These are phyloP conservation scores for Lochmaea crataegi DNA, from an alignment of 2,888 invertebrate genomes.

Conservation along the genomic window DNA sequence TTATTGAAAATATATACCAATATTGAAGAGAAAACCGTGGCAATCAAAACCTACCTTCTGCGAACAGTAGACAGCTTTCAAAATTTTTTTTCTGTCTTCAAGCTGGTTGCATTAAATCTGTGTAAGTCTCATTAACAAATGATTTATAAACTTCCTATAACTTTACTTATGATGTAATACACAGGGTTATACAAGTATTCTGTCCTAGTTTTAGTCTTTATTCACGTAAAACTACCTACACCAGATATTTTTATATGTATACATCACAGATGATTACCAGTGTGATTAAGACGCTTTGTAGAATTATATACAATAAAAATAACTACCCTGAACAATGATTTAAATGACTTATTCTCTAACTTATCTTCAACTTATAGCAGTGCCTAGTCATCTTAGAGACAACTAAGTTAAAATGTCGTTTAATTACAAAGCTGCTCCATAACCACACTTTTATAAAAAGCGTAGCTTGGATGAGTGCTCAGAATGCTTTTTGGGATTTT, in stretches of 20 bases:
- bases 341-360: not conserved
- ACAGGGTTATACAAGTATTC: slow-evolving; percentile 41
- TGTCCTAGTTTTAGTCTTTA: slow-evolving; percentile 38
- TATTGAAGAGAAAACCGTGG: too few species aligned
- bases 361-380: too few species aligned
- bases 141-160: slow-evolving; percentile 17
- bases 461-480: too few species aligned
- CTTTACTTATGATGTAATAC: slow-evolving; percentile 37
- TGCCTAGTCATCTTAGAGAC: too few species aligned
- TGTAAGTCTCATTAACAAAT: slow-evolving; percentile 3
- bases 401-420: too few species aligned
- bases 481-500: too few species aligned
- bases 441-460: too few species aligned
- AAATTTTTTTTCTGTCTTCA: not conserved
- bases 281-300: not conserved
- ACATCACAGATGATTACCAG: slow-evolving; percentile 10
- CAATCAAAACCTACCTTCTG: too few species aligned
- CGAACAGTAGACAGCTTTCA: not conserved
- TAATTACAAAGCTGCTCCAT: too few species aligned
- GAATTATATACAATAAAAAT: not conserved
- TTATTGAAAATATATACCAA: too few species aligned
- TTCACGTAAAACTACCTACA: slow-evolving; percentile 30
- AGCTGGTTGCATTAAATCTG: not conserved
- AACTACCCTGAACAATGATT: not conserved
- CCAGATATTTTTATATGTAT: slow-evolving; percentile 37